Evolutionary conservation across 2,888 invertebrate species (phyloP), one percentile per base, ranked within the genome.

Genomic region (Hemistola chrysoprasaria): DNA sequence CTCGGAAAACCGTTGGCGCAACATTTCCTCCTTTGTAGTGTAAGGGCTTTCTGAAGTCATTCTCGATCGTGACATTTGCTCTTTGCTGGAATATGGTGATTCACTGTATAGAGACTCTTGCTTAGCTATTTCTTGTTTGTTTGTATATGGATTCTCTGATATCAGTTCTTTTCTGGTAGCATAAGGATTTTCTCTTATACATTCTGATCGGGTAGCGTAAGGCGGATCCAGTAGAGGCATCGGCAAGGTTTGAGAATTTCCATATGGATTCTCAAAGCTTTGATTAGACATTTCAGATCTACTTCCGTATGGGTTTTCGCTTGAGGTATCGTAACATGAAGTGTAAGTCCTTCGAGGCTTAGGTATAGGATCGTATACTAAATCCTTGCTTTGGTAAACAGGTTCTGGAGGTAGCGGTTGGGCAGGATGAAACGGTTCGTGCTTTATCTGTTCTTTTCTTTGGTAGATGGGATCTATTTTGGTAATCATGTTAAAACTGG

Each of bases 391-490:
- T 86, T 89, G 88, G 84, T 88, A 88, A 56, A 81, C 56, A 38
- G 88, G 88, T 72, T 89, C 89, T 64, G 83, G 86, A 82, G 87
- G 88, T 86, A 87, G 72, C 27, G 87, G 84, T 74, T 87, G 88
- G 31, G 85, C 78, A 31, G 89, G 89, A 51, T 83, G 82, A 65
- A 89, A 89, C 9, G 86, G 85, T 76, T 90, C 89, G 41, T 89
- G 88, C 64, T 84, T 86, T 40, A 69, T 73, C 69, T 88, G 87
- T 49, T 85, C 83, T 41, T 82, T 84, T 78, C 89, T 85, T 86
- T 90, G 90, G 85, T 90, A 90, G 60, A 90, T 84, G 27, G 90
- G 90, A 60, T 90, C 90, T 77, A 90, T 90, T 79, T 88, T 88
- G 71, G 90, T 90, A 59, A 90, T 90, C 83, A 90, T 78, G 65